phyloP scores from a whole-genome alignment of 1,140 invertebrate genomes.

The Neuroterus valhalla region DNA sequence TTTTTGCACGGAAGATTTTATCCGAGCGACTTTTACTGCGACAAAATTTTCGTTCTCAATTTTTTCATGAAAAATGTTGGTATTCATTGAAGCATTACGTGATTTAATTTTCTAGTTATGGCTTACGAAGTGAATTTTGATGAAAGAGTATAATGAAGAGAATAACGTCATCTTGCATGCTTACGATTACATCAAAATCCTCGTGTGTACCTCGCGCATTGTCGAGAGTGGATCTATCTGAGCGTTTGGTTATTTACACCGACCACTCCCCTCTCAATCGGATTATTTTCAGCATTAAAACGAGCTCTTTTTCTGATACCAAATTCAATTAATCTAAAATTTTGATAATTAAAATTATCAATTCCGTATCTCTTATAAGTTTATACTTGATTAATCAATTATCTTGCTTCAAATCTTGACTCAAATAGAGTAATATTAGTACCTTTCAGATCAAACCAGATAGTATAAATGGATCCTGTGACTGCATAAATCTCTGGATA shows the following conservation, averaged over 20 bases:
- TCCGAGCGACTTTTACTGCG: too few species aligned
- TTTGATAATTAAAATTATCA: too few species aligned
- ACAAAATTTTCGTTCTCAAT: too few species aligned
- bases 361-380: too few species aligned
- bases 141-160: slow-evolving; percentile 13
- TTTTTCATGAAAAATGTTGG: neutral
- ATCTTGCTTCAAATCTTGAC: too few species aligned
- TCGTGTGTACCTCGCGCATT: neutral
- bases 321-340: too few species aligned
- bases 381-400: too few species aligned
- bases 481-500: too few species aligned
- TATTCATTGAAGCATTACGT: slow-evolving; percentile 28
- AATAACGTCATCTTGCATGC: slow-evolving; percentile 2
- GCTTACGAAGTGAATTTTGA: slow-evolving; percentile 18
- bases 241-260: slow-evolving; percentile 1
- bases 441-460: too few species aligned
- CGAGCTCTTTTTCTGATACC: neutral
- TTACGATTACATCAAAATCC: slow-evolving; percentile 26
- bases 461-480: too few species aligned
- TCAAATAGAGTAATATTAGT: too few species aligned
- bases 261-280: neutral
- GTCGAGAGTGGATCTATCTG: neutral
- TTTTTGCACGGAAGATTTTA: too few species aligned
- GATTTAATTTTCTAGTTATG: slow-evolving; percentile 25
- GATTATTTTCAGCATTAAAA: slow-evolving; percentile 8